A percentile compares a stretch with the other conserved stretches of the same genome.
Conservation (phyloP, 2,888 invertebrate species). For the Drosophila colorata region DNA sequence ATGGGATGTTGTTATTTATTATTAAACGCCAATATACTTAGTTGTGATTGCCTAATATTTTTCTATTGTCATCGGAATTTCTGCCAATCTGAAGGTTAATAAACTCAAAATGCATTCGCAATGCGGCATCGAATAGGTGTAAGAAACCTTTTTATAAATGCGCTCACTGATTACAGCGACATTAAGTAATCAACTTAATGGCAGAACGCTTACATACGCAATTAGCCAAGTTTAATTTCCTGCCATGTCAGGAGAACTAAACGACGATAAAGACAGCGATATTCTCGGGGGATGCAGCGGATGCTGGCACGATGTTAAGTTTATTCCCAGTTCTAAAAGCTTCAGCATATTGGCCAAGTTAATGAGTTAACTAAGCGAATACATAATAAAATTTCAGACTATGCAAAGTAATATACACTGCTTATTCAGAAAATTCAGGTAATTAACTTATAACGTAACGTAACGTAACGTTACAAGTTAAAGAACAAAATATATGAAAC, state of each 20-base stretch:
- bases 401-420: too few relatives aligned
- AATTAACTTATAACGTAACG: constrained; percentile 2
- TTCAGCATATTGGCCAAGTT: constrained; percentile 46
- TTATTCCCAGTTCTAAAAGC: constrained; percentile 6
- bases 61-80: background rate
- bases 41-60: background rate
- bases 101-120: constrained; percentile 13
- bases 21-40: too few relatives aligned
- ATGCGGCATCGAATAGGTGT: constrained; percentile 7
- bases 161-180: constrained; percentile 56
- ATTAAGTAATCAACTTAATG: constrained; percentile 67
- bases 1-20: too few relatives aligned
- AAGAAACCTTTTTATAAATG: constrained; percentile 22
- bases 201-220: constrained; percentile 71
- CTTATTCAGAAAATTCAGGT: too few relatives aligned
- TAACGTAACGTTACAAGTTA: constrained; percentile 1
- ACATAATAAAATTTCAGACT: background rate
- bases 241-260: constrained; percentile 29
- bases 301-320: constrained; percentile 1
- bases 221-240: constrained; percentile 73
- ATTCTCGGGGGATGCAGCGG: constrained; percentile 10
- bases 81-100: background rate
- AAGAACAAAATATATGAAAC: too few relatives aligned
- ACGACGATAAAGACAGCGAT: constrained; percentile 13
- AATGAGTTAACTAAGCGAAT: constrained; percentile 27